A percentile compares a stretch with the other conserved stretches of the same genome.
phyloP scores from a whole-genome alignment of 2,888 invertebrate species.

The Alloplasta piceator region DNA sequence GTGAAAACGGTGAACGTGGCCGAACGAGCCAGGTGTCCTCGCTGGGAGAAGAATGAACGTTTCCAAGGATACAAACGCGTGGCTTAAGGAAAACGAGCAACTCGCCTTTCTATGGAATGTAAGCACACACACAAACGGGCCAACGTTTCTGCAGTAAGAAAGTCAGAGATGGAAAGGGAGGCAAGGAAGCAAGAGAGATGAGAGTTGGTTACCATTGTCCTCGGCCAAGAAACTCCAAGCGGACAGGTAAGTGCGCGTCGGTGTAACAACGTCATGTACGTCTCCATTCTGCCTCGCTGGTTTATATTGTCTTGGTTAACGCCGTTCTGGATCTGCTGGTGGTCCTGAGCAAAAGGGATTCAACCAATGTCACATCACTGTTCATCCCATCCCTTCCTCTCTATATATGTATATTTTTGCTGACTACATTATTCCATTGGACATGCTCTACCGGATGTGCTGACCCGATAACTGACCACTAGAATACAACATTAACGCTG shows the following conservation, averaged over 20 bases:
- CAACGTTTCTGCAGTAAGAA: slow-evolving; percentile 29
- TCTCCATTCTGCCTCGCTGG: slow-evolving; percentile 43
- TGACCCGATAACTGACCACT: not conserved
- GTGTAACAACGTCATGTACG: slow-evolving; percentile 57
- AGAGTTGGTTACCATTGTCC: slow-evolving; percentile 58
- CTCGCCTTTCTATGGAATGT: slow-evolving; percentile 12
- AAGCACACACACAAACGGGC: slow-evolving; percentile 6
- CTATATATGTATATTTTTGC: not conserved
- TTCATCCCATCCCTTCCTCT: not conserved
- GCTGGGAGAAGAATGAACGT: slow-evolving; percentile 32
- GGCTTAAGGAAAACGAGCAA: slow-evolving; percentile 1
- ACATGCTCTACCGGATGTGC: not conserved
- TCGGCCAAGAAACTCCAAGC: slow-evolving; percentile 57
- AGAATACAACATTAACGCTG: not conserved
- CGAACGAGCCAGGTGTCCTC: slow-evolving; percentile 57
- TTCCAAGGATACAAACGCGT: slow-evolving; percentile 29
- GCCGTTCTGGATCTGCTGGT: not conserved
- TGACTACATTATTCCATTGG: slow-evolving; percentile 34
- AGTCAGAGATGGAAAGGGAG: slow-evolving; percentile 1
- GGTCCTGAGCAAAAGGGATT: slow-evolving; percentile 6
- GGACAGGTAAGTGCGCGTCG: slow-evolving; percentile 56
- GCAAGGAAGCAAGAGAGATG: slow-evolving; percentile 24
- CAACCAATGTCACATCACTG: no score
- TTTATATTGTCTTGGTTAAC: slow-evolving; percentile 61
- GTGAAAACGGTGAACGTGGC: slow-evolving; percentile 54